Conservation (phyloP, 2,113 vertebrate genomes). For the Solea senegalensis region DNA sequence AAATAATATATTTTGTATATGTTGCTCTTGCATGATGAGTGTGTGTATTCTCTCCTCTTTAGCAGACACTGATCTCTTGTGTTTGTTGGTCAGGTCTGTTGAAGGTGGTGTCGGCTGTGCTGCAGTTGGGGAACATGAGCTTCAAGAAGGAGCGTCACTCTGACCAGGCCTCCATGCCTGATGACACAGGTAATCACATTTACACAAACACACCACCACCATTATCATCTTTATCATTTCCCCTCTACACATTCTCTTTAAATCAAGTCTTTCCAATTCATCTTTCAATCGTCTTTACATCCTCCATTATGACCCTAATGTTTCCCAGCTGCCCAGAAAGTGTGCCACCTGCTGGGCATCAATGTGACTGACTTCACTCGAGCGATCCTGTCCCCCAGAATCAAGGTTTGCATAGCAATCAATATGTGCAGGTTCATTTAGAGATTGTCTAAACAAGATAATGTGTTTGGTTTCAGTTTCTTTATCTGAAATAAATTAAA, state of each 20-base stretch:
- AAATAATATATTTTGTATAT: neutral
- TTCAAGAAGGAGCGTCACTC: constrained; percentile 98
- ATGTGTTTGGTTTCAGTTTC: neutral
- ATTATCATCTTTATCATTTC: neutral
- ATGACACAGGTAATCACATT: constrained; percentile 87
- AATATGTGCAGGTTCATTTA: neutral
- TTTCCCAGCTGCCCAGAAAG: constrained; percentile 92
- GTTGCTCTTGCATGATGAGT: no score
- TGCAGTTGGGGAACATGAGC: constrained; percentile 94
- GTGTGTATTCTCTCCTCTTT: neutral
- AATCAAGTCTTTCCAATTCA: neutral
- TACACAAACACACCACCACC: neutral
- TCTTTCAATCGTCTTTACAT: constrained; percentile 1
- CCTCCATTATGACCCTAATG: neutral
- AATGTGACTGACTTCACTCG: constrained; percentile 96
- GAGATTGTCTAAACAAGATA: neutral
- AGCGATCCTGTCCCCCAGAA: constrained; percentile 94
- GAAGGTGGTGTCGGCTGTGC: constrained; percentile 92
- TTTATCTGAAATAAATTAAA: neutral
- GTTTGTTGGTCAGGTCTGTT: constrained; percentile 83
- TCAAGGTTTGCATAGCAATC: constrained; percentile 82
- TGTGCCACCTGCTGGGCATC: constrained; percentile 94
- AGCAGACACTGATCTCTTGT: neutral
- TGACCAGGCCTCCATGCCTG: constrained; percentile 97
- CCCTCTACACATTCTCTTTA: neutral